Base-by-base conservation (phyloP, 2,113 vertebrate species). In the Channa maculata region DNA sequence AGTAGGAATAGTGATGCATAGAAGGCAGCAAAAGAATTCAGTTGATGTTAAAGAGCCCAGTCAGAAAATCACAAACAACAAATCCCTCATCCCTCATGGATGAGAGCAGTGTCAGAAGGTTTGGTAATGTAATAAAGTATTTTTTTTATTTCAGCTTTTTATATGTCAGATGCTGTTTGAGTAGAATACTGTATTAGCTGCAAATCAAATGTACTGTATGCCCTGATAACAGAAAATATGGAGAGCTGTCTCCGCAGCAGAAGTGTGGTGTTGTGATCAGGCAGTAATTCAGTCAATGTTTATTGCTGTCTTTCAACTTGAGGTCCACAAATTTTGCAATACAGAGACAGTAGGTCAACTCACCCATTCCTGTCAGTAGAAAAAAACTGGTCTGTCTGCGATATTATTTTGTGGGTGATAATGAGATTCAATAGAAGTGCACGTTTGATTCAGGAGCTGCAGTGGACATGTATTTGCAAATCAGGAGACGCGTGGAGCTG, bases 281-380 rank as follows among this genome's bases (percentile, higher is more conserved):
- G 10, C 36, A 46, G 62, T 75, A 49, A 87, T 77, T 85, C 24
- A 8, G 68, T 39, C 10, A 9, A 46, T 83, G 73, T 75, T 77
- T 69, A 62, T 46, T 37, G 46, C 74, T 64, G 57, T 80, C 80
- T 60, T 55, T 88, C 84, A 85, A 55, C 43, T 49, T 62, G 44
- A 76, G 54, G 58, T 77, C 48, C 61, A 34, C 64, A 24, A 24
- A 24, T 24, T 69, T 67, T 66, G 14, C 5, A 39, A 45, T 59
- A 43, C 63, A 54, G 14, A 59, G 53, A 51, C 52, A 63, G 50
- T 50, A 63, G 36, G 51, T 37, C 51, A 13, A 34, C 57, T 37
- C 39, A 51, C 55, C 13, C 15, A 36, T 48, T 9, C 24, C 37
- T 46, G 52, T 53, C 57, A 52, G 3, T 48, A 24, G 24, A 24